Conservation (phyloP, 2,113 vertebrate genomes). For the Noctilio leporinus region DNA sequence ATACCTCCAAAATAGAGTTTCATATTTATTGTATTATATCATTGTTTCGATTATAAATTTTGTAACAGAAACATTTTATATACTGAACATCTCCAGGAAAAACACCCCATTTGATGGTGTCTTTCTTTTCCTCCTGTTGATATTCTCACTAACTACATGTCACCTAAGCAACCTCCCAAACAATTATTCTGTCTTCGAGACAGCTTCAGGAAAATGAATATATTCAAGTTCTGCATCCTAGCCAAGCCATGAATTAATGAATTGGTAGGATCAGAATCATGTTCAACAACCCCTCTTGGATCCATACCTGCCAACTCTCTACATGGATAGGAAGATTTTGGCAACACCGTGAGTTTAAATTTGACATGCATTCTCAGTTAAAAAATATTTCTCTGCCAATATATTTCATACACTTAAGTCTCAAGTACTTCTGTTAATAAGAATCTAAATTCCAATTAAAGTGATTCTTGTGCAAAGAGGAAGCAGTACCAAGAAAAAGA, state of each 20-base stretch:
- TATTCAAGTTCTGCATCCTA: background rate
- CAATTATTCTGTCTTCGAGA: conserved; percentile 15
- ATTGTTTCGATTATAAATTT: background rate
- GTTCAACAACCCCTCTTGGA: conserved; percentile 26
- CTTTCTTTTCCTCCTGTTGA: background rate
- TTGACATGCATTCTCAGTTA: background rate
- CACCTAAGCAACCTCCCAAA: background rate
- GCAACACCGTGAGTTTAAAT: conserved; percentile 42
- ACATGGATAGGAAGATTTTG: background rate
- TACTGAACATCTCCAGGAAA: background rate
- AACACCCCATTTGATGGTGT: background rate
- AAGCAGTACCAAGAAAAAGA: background rate
- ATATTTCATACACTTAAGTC: conserved; percentile 1
- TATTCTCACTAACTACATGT: background rate
- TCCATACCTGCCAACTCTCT: conserved; percentile 26
- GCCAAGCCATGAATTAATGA: conserved; percentile 51
- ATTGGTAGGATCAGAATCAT: conserved; percentile 27
- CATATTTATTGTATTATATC: background rate
- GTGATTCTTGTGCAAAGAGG: conserved; percentile 5
- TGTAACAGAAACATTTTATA: background rate
- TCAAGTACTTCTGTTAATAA: conserved; percentile 33
- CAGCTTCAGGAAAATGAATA: background rate
- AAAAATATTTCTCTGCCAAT: conserved; percentile 35
- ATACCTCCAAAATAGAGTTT: background rate
- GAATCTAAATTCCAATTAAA: conserved; percentile 39